Base-by-base conservation (phyloP, 2,113 vertebrate genomes). In the Miniopterus natalensis region DNA sequence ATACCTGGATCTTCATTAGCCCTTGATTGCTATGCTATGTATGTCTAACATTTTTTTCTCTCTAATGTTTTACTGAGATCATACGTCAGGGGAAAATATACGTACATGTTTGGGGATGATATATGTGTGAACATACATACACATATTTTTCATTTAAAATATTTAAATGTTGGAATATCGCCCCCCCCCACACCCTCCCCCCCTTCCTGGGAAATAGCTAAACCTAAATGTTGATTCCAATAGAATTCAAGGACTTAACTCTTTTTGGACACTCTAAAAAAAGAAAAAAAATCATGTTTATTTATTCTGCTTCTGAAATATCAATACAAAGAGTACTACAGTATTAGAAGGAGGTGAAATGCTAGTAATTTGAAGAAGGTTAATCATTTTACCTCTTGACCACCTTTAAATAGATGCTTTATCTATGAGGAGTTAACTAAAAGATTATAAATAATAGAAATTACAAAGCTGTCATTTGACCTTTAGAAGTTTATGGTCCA, bases 1-100 rank as follows among this genome's bases (percentile, higher is more conserved):
- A 99, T 99, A 99, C 99, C 98, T 99, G 98, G 98, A 99, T 99
- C 99, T 99, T 99, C 99, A 98, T 98, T 98, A 99, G 98, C 98
- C 98, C 98, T 98, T 94, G 95, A 99, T 99, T 99, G 99, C 99
- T 99, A 98, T 98, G 98, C 98, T 98, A 98, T 98, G 98, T 98
- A 98, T 98, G 98, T 98, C 98, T 98, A 98, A 98, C 98, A 98
- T 98, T 98, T 98, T 98, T 97, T 98, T 98, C 98, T 98, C 98
- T 98, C 97, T 97, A 98, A 98, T 98, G 98, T 98, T 99, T 99
- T 98, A 98, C 98, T 97, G 97, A 98, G 95, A 98, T 98, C 49
- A 57, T 98, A 98, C 98, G 97, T 98, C 45, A 95, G 97, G 96
- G 89, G 96, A 83, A 93, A 97, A 97, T 93, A 93, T 78, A 91